Evolutionary conservation across 2,888 invertebrate genomes (phyloP).

Genomic region (Spilosoma lubricipeda): DNA sequence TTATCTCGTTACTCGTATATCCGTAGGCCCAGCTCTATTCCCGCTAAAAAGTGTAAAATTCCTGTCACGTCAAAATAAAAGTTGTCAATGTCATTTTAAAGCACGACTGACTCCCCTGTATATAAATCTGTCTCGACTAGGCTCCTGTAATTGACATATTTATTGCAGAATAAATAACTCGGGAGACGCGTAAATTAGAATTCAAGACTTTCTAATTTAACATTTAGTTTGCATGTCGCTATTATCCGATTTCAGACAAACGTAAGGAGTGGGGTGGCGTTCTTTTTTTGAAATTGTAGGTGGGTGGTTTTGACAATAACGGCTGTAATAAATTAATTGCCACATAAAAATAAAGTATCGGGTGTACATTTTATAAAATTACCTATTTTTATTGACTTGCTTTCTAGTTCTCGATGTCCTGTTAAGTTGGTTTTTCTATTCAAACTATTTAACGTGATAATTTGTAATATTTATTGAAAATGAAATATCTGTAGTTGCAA

Average conservation of each 20-base stretch:
- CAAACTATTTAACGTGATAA: background rate
- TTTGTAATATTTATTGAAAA: background rate
- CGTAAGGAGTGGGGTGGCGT: background rate
- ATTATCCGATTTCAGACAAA: conserved; percentile 55
- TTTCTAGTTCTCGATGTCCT: background rate
- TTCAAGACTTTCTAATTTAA: conserved; percentile 66
- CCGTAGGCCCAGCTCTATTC: conserved; percentile 21
- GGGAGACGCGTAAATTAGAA: conserved; percentile 67
- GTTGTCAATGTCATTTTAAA: conserved; percentile 41
- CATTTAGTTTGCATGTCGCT: conserved; percentile 56
- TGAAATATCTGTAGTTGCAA: too few relatives aligned
- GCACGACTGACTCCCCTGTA: conserved; percentile 45
- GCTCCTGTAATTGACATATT: conserved; percentile 74
- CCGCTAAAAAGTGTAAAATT: conserved; percentile 36
- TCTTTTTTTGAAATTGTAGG: conserved; percentile 10
- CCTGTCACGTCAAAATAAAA: conserved; percentile 27
- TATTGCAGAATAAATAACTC: conserved; percentile 73
- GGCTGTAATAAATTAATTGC: background rate
- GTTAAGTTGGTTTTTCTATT: background rate
- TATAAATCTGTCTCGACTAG: conserved; percentile 66
- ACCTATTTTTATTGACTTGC: background rate
- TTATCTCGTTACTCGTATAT: background rate
- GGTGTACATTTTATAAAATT: background rate
- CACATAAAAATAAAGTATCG: background rate
- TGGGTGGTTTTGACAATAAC: conserved; percentile 15